Evolutionary conservation across 2,888 invertebrate genomes (phyloP).

Genomic region (Kuschelorhynchus macadamiae): DNA sequence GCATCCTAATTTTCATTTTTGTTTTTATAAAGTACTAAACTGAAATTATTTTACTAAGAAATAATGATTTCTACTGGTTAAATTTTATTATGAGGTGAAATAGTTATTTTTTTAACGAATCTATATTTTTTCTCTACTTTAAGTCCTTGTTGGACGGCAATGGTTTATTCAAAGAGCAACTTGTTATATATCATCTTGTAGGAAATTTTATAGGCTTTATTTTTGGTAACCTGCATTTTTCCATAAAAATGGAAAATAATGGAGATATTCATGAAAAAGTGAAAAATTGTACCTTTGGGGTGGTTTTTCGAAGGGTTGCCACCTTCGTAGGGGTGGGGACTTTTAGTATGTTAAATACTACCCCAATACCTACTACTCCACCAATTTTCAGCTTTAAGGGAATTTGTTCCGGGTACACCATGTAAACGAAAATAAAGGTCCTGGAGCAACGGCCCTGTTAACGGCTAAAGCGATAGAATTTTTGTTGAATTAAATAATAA

Average conservation of each 20-base stretch:
- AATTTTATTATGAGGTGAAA: background rate
- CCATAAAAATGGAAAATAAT: background rate
- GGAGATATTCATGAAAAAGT: background rate
- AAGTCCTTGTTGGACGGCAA: constrained; percentile 4
- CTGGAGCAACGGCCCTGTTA: too few species aligned
- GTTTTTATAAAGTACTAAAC: too few species aligned
- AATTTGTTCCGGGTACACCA: constrained; percentile 9
- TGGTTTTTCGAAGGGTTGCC: background rate
- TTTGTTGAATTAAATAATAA: too few species aligned
- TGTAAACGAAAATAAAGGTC: too few species aligned
- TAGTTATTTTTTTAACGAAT: constrained; percentile 7
- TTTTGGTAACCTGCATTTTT: background rate
- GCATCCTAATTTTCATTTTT: too few species aligned
- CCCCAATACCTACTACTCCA: background rate
- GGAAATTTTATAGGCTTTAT: background rate
- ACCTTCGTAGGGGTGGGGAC: background rate
- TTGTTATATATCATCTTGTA: background rate
- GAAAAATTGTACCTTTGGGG: background rate
- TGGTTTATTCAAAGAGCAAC: background rate
- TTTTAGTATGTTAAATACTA: constrained; percentile 1
- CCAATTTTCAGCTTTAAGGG: constrained; percentile 10
- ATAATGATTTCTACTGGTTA: constrained; percentile 2
- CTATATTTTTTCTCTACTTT: background rate
- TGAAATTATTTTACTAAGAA: too few species aligned
- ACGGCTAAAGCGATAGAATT: too few species aligned